phyloP scores from a whole-genome alignment of 1,140 invertebrate species.

The Heliothis subflexa region DNA sequence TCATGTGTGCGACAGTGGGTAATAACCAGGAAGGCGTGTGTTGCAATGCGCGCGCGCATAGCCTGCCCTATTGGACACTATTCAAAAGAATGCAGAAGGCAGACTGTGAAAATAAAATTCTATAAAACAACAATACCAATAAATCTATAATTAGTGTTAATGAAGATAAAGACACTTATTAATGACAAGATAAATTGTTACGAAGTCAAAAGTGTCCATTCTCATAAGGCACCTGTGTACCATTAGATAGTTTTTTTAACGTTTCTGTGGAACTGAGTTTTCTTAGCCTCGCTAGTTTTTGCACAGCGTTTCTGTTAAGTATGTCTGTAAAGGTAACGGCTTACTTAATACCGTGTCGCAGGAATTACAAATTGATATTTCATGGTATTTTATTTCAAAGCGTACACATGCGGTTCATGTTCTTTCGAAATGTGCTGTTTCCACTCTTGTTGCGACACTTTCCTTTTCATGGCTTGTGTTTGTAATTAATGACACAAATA shows the following conservation, averaged over 20 bases:
- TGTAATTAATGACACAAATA: constrained; percentile 1
- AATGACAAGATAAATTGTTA: too few species aligned
- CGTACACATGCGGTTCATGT: constrained; percentile 14
- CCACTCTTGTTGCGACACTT: constrained; percentile 1
- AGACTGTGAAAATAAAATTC: not conserved
- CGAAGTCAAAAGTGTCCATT: too few species aligned
- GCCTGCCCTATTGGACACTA: not conserved
- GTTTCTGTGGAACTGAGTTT: not conserved
- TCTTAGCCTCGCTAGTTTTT: not conserved
- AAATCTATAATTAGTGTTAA: not conserved
- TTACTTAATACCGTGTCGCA: constrained; percentile 22
- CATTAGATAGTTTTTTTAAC: not conserved
- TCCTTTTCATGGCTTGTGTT: not conserved
- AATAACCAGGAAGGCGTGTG: constrained; percentile 10
- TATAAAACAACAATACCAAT: too few species aligned
- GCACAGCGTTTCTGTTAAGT: not conserved
- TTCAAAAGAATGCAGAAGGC: not conserved
- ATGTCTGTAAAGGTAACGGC: constrained; percentile 4
- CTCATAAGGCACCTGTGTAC: too few species aligned
- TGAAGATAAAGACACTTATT: too few species aligned
- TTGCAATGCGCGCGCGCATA: constrained; percentile 1
- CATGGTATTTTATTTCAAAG: constrained; percentile 30
- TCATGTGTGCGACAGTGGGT: not conserved
- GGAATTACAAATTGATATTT: constrained; percentile 37
- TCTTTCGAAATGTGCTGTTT: not conserved